Base-by-base conservation (phyloP, 2,888 invertebrate species). In the Onthophagus sagittarius region DNA sequence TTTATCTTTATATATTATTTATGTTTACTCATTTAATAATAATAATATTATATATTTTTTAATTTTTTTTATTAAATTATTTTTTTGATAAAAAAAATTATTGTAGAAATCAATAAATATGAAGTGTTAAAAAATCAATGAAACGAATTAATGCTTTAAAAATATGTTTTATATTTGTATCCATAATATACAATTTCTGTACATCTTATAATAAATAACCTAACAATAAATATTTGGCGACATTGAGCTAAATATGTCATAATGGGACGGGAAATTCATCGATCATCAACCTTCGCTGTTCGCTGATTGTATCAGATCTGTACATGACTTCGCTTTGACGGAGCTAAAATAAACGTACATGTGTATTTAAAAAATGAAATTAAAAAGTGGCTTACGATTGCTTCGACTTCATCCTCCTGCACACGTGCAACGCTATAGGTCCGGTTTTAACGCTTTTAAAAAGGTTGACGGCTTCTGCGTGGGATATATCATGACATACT, bases 371-470 rank as follows among this genome's bases (percentile, higher is more conserved):
- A 11, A 73, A 62, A 32, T 13, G 7, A 9, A 23, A 15, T 53
- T 2, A 5, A 69, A 14, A 32, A 7, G 33, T 62, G 53, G 77
- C 81, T 80, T 81, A 83, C 82, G 80, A 74, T 53, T 77, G 75
- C 77, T 81, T 82, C 11, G 79, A 79, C 77, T 81, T 83, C 39
- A 79, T 79, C 73, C 83, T 79, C 77, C 94, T 88, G 81, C 92
- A 93, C 71, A 94, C 87, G 80, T 93, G 90, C 71, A 95, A 87
- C 73, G 92, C 92, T 71, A 95, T 90, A 71, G 93, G 87, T 75
- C 95, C 95, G 80, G 88, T 90, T 83, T 93, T 90, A 73, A 94
- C 93, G 75, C 92, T 91, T 82, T 94, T 93, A 86, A 95, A 94
- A 33, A 94, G 88, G 23, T 91, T 89, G 70, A 95, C 90, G 53